A percentile compares a stretch with the other conserved stretches of the same genome.
Conservation (phyloP, 1,140 invertebrate species). For the Diorhabda sublineata region DNA sequence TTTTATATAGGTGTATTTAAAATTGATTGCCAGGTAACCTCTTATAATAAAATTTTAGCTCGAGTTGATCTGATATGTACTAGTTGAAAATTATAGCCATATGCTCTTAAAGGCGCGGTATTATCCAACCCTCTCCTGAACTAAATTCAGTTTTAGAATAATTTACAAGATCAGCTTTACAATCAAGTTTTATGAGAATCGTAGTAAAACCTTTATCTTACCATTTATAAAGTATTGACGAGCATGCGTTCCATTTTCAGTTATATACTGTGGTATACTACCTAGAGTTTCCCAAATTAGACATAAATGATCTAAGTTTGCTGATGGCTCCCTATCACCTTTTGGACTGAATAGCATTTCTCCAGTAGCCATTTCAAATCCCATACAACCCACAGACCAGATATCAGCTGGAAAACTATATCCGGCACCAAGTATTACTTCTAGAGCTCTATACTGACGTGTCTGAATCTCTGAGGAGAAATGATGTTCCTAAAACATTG, state of each 20-base stretch:
- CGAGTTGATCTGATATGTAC: too few relatives aligned
- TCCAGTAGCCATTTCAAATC: conserved; percentile 97
- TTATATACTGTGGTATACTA: conserved; percentile 87
- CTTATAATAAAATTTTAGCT: too few relatives aligned
- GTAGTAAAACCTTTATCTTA: conserved; percentile 10
- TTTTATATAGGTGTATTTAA: too few relatives aligned
- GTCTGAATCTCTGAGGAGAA: conserved; percentile 93
- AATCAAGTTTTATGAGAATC: too few relatives aligned
- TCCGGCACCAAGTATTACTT: conserved; percentile 90
- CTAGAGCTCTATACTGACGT: conserved; percentile 92
- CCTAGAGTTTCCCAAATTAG: conserved; percentile 97
- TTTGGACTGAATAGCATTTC: conserved; percentile 99
- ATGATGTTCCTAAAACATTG: conserved; percentile 60
- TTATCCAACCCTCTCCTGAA: too few relatives aligned
- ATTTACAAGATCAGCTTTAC: too few relatives aligned
- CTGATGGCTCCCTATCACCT: conserved; percentile 72
- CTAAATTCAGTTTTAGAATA: too few relatives aligned
- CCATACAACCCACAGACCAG: conserved; percentile 98
- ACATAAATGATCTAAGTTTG: conserved; percentile 97
- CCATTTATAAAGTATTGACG: conserved; percentile 32
- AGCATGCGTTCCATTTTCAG: conserved; percentile 68
- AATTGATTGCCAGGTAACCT: too few relatives aligned
- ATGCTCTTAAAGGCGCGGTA: too few relatives aligned
- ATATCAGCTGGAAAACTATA: conserved; percentile 95
- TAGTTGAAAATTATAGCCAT: too few relatives aligned